Percentiles rank a stretch among this genome's conserved stretches.
Conservation (phyloP, 2,888 invertebrate species). For the Xylocampa areola region DNA sequence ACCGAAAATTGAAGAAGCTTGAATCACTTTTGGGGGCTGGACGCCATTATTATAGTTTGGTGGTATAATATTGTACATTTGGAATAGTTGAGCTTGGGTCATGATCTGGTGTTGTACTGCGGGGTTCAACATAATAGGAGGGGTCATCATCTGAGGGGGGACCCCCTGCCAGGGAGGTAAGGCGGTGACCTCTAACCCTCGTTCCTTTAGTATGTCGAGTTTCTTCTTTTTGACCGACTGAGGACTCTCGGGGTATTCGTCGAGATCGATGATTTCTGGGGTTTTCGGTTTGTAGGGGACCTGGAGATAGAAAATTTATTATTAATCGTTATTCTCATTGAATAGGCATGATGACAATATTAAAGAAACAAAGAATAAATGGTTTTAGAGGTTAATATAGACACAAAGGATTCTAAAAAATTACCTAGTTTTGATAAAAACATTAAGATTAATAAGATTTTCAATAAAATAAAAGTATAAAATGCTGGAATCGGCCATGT, state of each 20-base stretch:
- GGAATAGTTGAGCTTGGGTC: constrained; percentile 85
- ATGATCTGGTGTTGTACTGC: constrained; percentile 84
- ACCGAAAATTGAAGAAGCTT: constrained; percentile 91
- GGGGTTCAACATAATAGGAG: constrained; percentile 75
- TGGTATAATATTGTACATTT: constrained; percentile 81
- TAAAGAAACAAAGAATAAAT: too few relatives aligned
- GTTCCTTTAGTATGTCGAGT: constrained; percentile 93
- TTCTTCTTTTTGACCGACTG: constrained; percentile 91
- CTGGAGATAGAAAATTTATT: constrained; percentile 64
- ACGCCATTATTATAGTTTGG: constrained; percentile 73
- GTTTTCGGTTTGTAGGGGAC: constrained; percentile 90
- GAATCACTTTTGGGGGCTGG: constrained; percentile 89
- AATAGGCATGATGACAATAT: too few relatives aligned
- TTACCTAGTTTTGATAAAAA: too few relatives aligned
- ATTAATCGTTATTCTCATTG: too few relatives aligned
- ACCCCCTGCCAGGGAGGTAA: constrained; percentile 78
- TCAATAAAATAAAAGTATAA: too few relatives aligned
- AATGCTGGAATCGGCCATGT: too few relatives aligned
- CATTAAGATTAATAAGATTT: too few relatives aligned
- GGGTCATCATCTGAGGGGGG: constrained; percentile 55
- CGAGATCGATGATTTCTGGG: constrained; percentile 91
- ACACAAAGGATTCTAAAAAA: too few relatives aligned
- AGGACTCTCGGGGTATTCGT: constrained; percentile 87
- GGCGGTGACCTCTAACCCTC: constrained; percentile 94
- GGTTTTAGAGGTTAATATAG: too few relatives aligned